Conservation (phyloP, 1,140 invertebrate genomes). For the Ylistrum balloti region DNA sequence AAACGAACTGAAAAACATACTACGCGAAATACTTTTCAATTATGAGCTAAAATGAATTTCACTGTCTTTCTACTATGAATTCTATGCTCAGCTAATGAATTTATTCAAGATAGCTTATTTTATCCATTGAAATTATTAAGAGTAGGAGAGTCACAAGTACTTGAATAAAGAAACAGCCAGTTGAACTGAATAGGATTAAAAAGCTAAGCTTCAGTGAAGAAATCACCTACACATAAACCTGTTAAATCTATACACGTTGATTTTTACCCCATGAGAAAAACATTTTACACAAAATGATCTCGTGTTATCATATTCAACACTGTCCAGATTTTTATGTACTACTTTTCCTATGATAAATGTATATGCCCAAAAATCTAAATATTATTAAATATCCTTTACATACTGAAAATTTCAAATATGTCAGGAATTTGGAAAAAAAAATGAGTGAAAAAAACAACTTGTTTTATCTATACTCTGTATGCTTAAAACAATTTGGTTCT, state of each 20-base stretch:
- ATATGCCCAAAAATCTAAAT: too few species aligned
- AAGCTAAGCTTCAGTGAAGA: background rate
- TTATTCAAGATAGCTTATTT: conserved; percentile 2
- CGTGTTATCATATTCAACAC: background rate
- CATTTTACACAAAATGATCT: background rate
- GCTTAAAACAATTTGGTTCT: too few species aligned
- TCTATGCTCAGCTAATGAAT: background rate
- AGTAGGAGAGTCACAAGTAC: background rate
- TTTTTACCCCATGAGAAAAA: background rate
- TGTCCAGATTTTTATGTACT: background rate
- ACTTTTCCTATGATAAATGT: too few species aligned
- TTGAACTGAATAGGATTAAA: background rate
- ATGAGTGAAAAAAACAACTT: too few species aligned
- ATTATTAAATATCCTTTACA: too few species aligned
- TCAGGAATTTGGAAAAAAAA: background rate
- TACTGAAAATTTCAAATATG: background rate
- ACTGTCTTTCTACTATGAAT: background rate
- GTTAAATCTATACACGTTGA: background rate
- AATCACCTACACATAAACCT: background rate
- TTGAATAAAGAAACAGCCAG: background rate
- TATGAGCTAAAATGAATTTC: background rate
- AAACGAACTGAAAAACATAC: background rate
- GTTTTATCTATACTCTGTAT: too few species aligned
- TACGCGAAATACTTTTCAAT: background rate
- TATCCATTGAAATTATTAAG: background rate